Conservation (phyloP, 2,888 invertebrate species). For the Hartigia nigra region DNA sequence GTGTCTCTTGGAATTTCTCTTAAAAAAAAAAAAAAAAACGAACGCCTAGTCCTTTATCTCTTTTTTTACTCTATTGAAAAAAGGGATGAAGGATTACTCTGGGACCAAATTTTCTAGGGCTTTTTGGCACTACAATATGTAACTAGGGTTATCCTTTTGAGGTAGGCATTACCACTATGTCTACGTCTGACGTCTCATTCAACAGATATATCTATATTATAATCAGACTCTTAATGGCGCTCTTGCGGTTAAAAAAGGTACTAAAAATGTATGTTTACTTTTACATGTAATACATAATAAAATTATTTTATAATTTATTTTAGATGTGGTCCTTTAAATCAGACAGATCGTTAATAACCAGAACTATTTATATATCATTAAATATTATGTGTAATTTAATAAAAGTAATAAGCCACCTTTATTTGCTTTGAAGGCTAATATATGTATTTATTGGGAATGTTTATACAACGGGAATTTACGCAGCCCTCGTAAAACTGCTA, state of each 20-base stretch:
- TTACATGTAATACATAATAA: not conserved
- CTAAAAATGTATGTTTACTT: not conserved
- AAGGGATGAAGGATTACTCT: not conserved
- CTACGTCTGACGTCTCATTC: not conserved
- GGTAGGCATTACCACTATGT: not conserved
- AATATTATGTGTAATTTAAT: not conserved
- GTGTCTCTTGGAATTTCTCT: not conserved
- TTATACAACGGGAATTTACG: slow-evolving; percentile 45
- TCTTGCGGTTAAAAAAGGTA: not conserved
- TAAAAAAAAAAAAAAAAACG: not conserved
- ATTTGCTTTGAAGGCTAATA: not conserved
- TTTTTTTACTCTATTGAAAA: not conserved
- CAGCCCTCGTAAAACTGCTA: slow-evolving; percentile 56
- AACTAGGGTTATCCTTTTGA: not conserved
- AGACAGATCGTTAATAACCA: too few relatives aligned
- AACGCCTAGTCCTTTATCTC: not conserved
- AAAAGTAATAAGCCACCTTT: not conserved
- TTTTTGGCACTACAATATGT: not conserved
- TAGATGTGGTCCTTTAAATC: not conserved
- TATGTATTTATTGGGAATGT: not conserved
- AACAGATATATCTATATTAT: not conserved
- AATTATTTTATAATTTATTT: not conserved
- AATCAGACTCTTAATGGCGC: not conserved
- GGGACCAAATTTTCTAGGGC: not conserved
- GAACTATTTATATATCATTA: not conserved